A percentile compares a stretch with the other conserved stretches of the same genome.
Conservation (phyloP, 1,140 invertebrate genomes). For the Nilaparvata lugens region DNA sequence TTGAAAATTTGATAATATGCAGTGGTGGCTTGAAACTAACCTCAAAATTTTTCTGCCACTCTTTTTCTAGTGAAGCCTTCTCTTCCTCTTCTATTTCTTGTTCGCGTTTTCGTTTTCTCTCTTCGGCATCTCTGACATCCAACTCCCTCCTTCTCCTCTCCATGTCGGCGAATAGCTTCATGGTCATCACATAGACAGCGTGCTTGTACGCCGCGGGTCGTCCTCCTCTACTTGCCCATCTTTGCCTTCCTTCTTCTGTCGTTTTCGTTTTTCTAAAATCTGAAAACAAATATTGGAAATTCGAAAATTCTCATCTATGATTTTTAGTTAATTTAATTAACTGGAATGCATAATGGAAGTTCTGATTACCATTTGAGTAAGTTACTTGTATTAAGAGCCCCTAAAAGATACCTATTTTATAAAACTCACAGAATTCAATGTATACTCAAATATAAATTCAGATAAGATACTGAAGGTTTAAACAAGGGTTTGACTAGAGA, state of each 20-base stretch:
- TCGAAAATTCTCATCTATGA: too few species aligned
- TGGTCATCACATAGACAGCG: constrained; percentile 92
- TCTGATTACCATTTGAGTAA: too few species aligned
- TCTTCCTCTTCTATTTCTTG: constrained; percentile 89
- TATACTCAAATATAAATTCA: too few species aligned
- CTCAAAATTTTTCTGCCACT: constrained; percentile 98
- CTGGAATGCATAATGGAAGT: too few species aligned
- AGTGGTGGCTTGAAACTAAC: constrained; percentile 40
- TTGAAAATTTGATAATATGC: too few species aligned
- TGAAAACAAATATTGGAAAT: constrained; percentile 36
- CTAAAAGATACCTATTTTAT: too few species aligned
- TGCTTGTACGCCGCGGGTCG: constrained; percentile 84
- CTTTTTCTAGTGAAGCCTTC: constrained; percentile 75
- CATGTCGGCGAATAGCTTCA: constrained; percentile 98
- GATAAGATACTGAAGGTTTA: too few species aligned
- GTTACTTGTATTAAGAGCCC: too few species aligned
- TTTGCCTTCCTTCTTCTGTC: constrained; percentile 88
- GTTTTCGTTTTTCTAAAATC: constrained; percentile 92
- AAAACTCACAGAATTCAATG: too few species aligned
- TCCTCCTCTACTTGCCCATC: constrained; percentile 81
- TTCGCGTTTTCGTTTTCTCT: constrained; percentile 90
- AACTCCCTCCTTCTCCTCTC: constrained; percentile 73
- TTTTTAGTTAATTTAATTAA: too few species aligned
- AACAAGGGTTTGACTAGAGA: too few species aligned
- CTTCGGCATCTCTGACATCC: constrained; percentile 83